These are phyloP conservation scores for Toxostoma redivivum DNA, from an alignment of 2,113 vertebrate genomes.

Conservation along the genomic window DNA sequence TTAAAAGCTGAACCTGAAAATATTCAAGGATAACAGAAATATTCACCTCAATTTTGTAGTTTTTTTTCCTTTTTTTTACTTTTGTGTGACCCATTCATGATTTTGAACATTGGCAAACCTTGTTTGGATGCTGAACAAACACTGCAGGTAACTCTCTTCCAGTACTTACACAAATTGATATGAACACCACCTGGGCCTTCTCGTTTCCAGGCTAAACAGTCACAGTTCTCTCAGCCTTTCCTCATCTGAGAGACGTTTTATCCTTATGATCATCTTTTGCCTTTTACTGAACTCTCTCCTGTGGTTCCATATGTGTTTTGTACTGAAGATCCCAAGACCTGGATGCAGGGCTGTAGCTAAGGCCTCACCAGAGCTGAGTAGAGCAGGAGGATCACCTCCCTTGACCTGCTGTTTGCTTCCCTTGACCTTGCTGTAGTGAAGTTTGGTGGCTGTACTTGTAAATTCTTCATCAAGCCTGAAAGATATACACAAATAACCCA, in stretches of 20 bases:
- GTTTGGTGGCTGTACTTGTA: background rate
- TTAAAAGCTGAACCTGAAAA: background rate
- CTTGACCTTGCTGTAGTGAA: background rate
- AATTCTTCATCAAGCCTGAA: background rate
- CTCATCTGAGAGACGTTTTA: background rate
- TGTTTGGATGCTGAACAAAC: background rate
- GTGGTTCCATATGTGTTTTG: background rate
- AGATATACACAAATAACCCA: background rate
- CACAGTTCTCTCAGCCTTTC: background rate
- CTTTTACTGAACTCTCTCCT: background rate
- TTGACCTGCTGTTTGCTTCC: background rate
- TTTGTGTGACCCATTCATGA: background rate
- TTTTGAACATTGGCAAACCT: background rate
- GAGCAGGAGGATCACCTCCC: background rate
- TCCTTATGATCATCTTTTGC: background rate
- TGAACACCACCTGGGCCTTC: background rate
- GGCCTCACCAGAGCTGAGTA: background rate
- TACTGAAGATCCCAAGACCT: background rate
- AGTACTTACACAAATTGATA: background rate
- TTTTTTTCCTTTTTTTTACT: background rate
- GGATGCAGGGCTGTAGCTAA: background rate
- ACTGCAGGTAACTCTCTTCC: background rate
- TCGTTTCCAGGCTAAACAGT: background rate
- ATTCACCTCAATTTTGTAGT: background rate
- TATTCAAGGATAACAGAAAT: background rate